These are phyloP conservation scores for Virgularia gustaviana DNA, from an alignment of 92 coral and sea anemone genomes.

Conservation along the genomic window DNA sequence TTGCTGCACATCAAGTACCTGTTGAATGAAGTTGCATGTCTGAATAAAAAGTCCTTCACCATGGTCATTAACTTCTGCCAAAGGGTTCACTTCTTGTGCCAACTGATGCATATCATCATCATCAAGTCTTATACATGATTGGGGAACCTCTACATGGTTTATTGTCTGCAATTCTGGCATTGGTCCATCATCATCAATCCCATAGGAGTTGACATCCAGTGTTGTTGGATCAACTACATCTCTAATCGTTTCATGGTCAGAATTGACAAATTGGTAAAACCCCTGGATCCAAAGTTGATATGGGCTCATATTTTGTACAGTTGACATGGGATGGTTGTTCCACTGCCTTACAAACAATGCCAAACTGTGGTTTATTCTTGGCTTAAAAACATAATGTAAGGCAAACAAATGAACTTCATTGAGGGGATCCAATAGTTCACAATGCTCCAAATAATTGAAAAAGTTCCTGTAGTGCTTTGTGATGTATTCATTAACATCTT, in stretches of 20 bases:
- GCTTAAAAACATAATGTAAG: constrained; percentile 39
- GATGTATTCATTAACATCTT: constrained; percentile 44
- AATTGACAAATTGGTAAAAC: constrained; percentile 47
- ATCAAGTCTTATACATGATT: constrained; percentile 21
- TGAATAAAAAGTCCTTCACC: constrained; percentile 2
- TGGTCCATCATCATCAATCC: constrained; percentile 57
- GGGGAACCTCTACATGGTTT: constrained; percentile 56
- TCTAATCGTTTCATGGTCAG: constrained; percentile 33
- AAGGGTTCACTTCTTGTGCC: constrained; percentile 19
- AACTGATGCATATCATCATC: constrained; percentile 4
- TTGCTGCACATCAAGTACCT: no score
- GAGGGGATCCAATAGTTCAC: constrained; percentile 27
- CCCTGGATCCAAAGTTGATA: constrained; percentile 56
- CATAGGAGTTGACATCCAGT: constrained; percentile 37
- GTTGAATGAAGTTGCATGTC: no score
- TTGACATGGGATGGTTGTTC: constrained; percentile 52
- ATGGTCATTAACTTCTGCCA: constrained; percentile 30
- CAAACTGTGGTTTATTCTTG: constrained; percentile 31
- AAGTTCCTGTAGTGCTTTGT: constrained; percentile 35
- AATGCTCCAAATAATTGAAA: constrained; percentile 40
- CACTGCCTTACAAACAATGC: constrained; percentile 44
- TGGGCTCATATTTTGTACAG: constrained; percentile 25
- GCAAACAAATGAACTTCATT: constrained; percentile 51
- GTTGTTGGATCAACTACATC: constrained; percentile 43
- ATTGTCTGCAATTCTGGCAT: constrained; percentile 50